Conservation (phyloP, 2,888 invertebrate genomes). For the Cephus runcator region DNA sequence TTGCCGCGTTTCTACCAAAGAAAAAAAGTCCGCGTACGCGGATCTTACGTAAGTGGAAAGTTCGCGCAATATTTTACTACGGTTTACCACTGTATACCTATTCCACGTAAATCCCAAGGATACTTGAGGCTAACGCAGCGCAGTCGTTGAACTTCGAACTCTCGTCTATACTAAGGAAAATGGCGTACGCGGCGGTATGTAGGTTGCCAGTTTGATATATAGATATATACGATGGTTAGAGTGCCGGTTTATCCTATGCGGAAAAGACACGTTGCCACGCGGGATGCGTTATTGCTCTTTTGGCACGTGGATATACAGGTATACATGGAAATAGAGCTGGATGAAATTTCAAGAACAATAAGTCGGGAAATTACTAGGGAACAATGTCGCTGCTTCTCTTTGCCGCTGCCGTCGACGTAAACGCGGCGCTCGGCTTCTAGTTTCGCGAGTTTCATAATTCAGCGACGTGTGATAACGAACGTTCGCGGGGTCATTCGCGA, state of each 20-base stretch:
- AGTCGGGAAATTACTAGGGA: background rate
- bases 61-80: background rate
- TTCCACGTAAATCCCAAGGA: background rate
- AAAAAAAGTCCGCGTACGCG: background rate
- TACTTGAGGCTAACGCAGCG: background rate
- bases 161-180: background rate
- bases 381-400: background rate
- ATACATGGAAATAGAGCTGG: background rate
- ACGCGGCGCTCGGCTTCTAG: background rate
- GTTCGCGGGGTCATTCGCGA: background rate
- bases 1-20: background rate
- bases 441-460: background rate
- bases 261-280: background rate
- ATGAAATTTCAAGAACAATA: background rate
- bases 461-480: background rate
- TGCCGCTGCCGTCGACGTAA: background rate
- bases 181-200: background rate
- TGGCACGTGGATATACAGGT: background rate
- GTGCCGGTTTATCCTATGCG: background rate
- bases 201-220: background rate
- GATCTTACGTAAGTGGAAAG: background rate
- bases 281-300: background rate
- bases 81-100: background rate
- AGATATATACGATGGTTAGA: background rate
- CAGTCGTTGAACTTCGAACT: background rate